These are phyloP conservation scores for Mionectes olivaceus DNA, from an alignment of 2,797 vertebrate species.

Conservation along the genomic window DNA sequence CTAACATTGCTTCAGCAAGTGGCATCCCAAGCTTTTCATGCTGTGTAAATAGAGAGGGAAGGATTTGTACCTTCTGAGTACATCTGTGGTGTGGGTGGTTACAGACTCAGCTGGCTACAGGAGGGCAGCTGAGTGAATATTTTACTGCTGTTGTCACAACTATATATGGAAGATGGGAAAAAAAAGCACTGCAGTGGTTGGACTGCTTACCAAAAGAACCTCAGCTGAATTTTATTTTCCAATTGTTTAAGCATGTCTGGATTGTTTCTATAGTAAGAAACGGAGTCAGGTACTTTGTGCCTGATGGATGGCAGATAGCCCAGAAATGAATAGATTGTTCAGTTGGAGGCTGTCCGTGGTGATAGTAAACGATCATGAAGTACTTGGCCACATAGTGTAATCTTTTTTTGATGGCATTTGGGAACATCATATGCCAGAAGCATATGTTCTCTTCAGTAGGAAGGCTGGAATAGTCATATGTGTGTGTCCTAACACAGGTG, in stretches of 20 bases:
- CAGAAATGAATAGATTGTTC: background rate
- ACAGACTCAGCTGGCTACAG: background rate
- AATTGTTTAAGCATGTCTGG: background rate
- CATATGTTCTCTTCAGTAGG: background rate
- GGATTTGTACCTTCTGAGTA: background rate
- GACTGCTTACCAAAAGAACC: background rate
- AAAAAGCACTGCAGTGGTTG: background rate
- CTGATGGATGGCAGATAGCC: background rate
- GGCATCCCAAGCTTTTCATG: background rate
- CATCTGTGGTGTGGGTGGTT: background rate
- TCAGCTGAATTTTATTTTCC: constrained; percentile 13
- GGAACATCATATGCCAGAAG: background rate
- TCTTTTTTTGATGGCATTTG: background rate
- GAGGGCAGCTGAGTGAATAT: background rate
- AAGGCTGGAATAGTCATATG: background rate
- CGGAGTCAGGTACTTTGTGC: background rate
- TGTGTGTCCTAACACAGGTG: background rate
- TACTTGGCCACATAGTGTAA: background rate
- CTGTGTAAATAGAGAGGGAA: background rate
- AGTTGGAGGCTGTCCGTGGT: background rate
- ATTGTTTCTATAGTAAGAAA: background rate
- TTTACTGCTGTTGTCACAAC: constrained; percentile 41
- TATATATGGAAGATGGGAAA: constrained; percentile 17
- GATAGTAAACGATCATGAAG: background rate
- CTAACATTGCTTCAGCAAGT: background rate